Evolutionary conservation across 2,113 vertebrate genomes (phyloP).

Genomic region (Falco punctatus): DNA sequence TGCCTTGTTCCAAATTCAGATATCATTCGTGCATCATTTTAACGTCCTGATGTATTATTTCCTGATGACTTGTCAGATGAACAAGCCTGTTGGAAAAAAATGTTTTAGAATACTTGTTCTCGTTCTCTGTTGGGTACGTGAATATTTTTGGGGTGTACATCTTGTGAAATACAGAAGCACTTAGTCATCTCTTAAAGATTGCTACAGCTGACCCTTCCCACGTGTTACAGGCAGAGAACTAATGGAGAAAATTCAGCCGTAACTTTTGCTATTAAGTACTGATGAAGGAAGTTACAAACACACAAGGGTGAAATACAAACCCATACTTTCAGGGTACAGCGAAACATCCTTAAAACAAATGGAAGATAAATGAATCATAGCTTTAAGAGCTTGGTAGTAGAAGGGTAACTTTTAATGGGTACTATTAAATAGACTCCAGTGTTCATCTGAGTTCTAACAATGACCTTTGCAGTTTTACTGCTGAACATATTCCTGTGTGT

Average conservation of each 20-base stretch:
- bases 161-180: background rate
- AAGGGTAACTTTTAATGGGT: background rate
- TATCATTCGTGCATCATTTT: background rate
- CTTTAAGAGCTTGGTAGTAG: background rate
- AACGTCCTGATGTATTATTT: background rate
- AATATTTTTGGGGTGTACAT: background rate
- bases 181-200: background rate
- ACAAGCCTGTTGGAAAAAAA: background rate
- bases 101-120: background rate
- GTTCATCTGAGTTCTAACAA: background rate
- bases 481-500: background rate
- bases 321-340: background rate
- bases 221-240: background rate
- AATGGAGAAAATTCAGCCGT: background rate
- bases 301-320: background rate
- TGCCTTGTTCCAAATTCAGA: background rate
- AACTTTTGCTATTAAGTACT: background rate
- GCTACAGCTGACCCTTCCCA: background rate
- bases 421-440: background rate
- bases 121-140: background rate
- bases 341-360: background rate
- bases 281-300: background rate
- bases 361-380: background rate
- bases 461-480: background rate
- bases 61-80: background rate